Percentiles rank a stretch among this genome's conserved stretches.
Conservation (phyloP, 2,888 invertebrate genomes). For the Rhaphigaster nebulosa region DNA sequence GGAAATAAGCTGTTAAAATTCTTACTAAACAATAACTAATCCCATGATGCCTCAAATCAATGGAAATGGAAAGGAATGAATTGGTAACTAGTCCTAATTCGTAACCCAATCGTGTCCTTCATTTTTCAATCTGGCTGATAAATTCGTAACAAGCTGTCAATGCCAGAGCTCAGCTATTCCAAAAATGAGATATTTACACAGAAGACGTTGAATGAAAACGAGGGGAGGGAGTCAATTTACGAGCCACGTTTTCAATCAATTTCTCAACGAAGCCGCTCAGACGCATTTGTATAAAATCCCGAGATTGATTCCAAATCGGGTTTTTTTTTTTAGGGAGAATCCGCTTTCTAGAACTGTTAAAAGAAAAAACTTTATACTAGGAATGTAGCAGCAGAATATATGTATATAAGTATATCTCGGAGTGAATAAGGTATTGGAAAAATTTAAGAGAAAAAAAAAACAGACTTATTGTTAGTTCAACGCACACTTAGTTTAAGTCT, state of each 20-base stretch:
- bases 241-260: neutral
- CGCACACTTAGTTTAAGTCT: no score
- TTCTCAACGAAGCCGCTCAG: neutral
- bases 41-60: neutral
- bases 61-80: neutral
- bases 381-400: no score
- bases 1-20: neutral
- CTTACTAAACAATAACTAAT: neutral
- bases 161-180: neutral
- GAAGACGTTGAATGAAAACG: conserved; percentile 14
- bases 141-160: neutral
- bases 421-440: no score
- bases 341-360: neutral
- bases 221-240: neutral
- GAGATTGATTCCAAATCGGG: neutral
- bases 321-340: neutral
- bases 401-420: no score
- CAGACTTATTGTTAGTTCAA: no score
- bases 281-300: neutral
- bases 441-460: no score
- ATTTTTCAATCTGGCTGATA: neutral
- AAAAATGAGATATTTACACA: neutral
- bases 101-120: neutral
- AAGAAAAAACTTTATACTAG: neutral
- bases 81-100: neutral